Evolutionary conservation across 1,140 invertebrate genomes (phyloP).

Genomic region (Philopotamus ludificatus): DNA sequence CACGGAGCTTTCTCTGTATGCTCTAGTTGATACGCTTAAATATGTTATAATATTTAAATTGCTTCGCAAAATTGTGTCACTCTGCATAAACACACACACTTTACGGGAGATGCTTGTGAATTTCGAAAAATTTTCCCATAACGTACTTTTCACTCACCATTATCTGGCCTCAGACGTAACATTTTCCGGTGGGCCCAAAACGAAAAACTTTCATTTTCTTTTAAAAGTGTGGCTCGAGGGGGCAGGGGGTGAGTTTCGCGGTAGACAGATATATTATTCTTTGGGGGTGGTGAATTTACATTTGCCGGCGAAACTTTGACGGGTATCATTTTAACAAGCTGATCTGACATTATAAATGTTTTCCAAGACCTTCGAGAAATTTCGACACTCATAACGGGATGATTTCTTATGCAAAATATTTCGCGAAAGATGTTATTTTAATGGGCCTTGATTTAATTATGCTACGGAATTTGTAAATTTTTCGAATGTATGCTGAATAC

Average conservation of each 20-base stretch:
- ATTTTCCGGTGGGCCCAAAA: neutral
- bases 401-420: no score
- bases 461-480: no score
- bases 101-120: no score
- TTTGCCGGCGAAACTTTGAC: conserved; percentile 22
- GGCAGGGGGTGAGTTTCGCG: neutral
- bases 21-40: no score
- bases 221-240: conserved; percentile 12
- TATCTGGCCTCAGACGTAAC: conserved; percentile 13
- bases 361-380: neutral
- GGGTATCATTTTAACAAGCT: conserved; percentile 28
- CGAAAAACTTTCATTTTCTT: conserved; percentile 27
- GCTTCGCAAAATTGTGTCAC: no score
- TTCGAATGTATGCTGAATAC: no score
- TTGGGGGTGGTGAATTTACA: conserved; percentile 22
- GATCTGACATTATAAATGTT: conserved; percentile 26
- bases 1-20: no score
- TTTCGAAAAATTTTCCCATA: no score
- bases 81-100: no score
- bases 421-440: no score
- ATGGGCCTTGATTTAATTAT: no score
- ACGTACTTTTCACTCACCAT: conserved; percentile 22
- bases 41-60: no score
- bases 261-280: conserved; percentile 25
- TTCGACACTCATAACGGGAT: conserved; percentile 11